These are phyloP conservation scores for Limnodromus scolopaceus DNA, from an alignment of 2,797 vertebrate species.

Conservation along the genomic window DNA sequence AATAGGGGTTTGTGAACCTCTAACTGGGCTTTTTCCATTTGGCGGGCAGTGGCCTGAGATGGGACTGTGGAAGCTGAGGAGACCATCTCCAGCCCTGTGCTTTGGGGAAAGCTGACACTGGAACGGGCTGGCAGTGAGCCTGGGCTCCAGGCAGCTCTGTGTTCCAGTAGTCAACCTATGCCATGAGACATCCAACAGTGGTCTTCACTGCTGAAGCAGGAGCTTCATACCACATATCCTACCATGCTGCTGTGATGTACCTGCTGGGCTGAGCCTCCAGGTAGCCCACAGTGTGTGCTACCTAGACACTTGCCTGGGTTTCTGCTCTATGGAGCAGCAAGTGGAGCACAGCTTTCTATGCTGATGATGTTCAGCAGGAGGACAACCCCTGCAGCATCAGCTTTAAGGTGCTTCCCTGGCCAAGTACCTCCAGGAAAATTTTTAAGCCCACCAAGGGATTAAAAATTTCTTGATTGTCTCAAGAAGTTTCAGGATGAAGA, in stretches of 20 bases:
- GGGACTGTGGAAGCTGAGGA: background rate
- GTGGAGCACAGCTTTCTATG: accelerated
- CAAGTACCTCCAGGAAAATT: background rate
- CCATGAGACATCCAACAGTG: background rate
- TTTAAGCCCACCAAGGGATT: background rate
- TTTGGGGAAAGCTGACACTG: background rate
- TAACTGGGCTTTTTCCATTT: background rate
- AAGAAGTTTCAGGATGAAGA: background rate
- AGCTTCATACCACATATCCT: background rate
- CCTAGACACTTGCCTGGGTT: background rate
- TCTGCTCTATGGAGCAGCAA: background rate
- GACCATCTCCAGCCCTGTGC: background rate
- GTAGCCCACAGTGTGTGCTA: background rate
- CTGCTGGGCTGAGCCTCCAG: background rate
- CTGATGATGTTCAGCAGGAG: background rate
- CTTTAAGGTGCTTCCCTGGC: accelerated
- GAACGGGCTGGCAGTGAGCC: background rate
- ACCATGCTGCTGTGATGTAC: background rate
- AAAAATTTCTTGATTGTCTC: background rate
- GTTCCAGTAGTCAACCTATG: background rate
- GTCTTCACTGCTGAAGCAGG: background rate
- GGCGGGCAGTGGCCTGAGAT: background rate
- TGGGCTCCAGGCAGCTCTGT: background rate
- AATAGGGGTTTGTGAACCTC: background rate
- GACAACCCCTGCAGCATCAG: background rate